phyloP scores from a whole-genome alignment of 2,113 vertebrate genomes.

The Indicator maculatus region DNA sequence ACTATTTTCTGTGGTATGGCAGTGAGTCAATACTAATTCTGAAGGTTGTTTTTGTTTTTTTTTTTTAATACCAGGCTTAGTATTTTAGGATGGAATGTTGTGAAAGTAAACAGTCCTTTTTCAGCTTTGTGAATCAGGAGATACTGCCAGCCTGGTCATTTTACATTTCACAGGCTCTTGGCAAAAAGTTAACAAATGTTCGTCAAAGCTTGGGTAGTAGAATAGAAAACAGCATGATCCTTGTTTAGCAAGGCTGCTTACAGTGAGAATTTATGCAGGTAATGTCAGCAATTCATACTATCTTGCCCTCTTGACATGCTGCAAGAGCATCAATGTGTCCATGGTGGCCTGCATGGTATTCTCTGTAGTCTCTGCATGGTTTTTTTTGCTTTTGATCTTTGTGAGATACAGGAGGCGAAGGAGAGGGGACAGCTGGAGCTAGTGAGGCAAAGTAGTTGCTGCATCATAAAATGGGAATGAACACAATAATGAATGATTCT shows the following conservation, averaged over 20 bases:
- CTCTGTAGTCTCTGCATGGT: not conserved
- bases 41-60: not conserved
- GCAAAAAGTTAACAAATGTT: not conserved
- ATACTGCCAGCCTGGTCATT: not conserved
- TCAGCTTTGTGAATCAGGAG: not conserved
- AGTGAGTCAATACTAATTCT: not conserved
- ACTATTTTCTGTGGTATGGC: not conserved
- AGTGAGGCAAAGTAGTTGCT: not conserved
- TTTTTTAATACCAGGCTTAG: not conserved
- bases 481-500: not conserved
- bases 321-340: not conserved
- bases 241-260: not conserved
- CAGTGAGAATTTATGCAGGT: not conserved
- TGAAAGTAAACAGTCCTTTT: constrained; percentile 28
- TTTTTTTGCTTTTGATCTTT: not conserved
- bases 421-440: not conserved
- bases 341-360: not conserved
- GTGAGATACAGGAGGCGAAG: fast-evolving
- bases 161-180: not conserved
- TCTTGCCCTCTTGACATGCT: not conserved
- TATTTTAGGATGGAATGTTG: constrained; percentile 20
- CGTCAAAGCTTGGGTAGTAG: not conserved
- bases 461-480: not conserved
- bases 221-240: not conserved
- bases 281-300: not conserved